Conservation (phyloP, 2,888 invertebrate species). For the Platerodrilus igneus region DNA sequence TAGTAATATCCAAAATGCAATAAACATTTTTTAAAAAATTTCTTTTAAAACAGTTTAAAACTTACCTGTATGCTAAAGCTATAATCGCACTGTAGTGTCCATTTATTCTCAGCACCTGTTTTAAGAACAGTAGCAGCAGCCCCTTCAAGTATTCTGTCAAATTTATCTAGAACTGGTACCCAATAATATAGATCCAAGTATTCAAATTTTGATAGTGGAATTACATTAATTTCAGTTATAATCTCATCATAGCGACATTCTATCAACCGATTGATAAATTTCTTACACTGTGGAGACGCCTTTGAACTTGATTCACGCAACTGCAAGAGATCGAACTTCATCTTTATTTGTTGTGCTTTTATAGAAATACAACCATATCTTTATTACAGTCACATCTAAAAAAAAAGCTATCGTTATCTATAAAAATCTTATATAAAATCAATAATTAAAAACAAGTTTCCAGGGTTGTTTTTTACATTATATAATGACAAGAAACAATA, state of each 20-base stretch:
- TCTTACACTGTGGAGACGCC: constrained; percentile 73
- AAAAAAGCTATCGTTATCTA: too few relatives aligned
- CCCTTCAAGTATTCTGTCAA: constrained; percentile 69
- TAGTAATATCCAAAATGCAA: too few relatives aligned
- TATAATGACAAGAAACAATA: too few relatives aligned
- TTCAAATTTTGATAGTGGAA: constrained; percentile 79
- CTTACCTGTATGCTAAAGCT: constrained; percentile 57
- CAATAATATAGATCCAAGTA: constrained; percentile 85
- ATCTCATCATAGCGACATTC: constrained; percentile 62
- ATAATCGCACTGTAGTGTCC: constrained; percentile 71
- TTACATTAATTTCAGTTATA: constrained; percentile 62
- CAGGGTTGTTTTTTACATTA: too few relatives aligned
- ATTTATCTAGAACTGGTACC: constrained; percentile 76
- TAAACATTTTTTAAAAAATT: too few relatives aligned
- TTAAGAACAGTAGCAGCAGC: constrained; percentile 62
- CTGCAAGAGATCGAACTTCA: constrained; percentile 79
- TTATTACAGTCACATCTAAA: too few relatives aligned
- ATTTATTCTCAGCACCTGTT: constrained; percentile 59
- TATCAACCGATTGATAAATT: constrained; percentile 67
- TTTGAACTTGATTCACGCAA: constrained; percentile 80
- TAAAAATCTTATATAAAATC: too few relatives aligned
- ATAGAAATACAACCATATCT: too few relatives aligned
- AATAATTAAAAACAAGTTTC: too few relatives aligned
- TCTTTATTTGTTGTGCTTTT: constrained; percentile 39
- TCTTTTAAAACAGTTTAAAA: constrained; percentile 14